phyloP scores from a whole-genome alignment of 35 echinoderm and acorn worm species.

The Ophiothrix spiculata region DNA sequence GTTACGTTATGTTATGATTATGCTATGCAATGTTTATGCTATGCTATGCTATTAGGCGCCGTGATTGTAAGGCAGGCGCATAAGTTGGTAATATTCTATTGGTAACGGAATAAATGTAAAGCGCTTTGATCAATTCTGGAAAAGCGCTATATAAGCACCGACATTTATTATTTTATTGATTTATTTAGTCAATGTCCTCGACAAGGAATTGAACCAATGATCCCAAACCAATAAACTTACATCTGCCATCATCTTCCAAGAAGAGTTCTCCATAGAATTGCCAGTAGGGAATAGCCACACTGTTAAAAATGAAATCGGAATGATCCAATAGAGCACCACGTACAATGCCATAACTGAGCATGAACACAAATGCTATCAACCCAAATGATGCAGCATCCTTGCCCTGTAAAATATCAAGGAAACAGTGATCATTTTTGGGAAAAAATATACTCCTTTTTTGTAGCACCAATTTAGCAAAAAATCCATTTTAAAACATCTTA shows the following conservation, averaged over 20 bases:
- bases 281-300: constrained; percentile 80
- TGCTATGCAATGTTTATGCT: too few relatives aligned
- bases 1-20: too few relatives aligned
- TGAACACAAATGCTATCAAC: constrained; percentile 69
- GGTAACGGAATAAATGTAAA: not conserved
- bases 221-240: not conserved
- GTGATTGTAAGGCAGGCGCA: not conserved
- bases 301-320: constrained; percentile 3
- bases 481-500: too few relatives aligned
- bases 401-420: constrained; percentile 29
- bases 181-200: not conserved
- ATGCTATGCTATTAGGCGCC: not conserved
- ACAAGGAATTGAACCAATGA: too few relatives aligned
- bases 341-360: constrained; percentile 76
- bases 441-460: too few relatives aligned
- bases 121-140: not conserved
- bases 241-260: constrained; percentile 45
- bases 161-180: not conserved
- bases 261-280: constrained; percentile 98
- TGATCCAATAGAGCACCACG: constrained; percentile 64
- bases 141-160: not conserved
- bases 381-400: constrained; percentile 58
- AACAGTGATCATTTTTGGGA: too few relatives aligned
- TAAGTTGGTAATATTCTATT: not conserved
- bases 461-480: too few relatives aligned